Evolutionary conservation across 1,140 invertebrate species (phyloP).

Genomic region (Panagrolaimus sp.): DNA sequence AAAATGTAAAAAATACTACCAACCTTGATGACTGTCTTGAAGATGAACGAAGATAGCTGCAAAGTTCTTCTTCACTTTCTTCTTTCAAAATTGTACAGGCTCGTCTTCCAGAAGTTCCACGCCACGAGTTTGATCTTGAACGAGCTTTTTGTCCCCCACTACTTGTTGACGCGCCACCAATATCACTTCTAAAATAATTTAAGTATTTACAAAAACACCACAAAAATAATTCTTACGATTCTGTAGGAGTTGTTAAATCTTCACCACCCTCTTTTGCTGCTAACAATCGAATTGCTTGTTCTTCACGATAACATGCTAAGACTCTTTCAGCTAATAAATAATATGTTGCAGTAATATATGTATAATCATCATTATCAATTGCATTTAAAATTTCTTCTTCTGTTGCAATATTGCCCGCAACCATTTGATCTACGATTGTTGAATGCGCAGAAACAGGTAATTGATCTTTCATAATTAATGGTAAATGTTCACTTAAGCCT

Average conservation of each 20-base stretch:
- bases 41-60: slow-evolving; percentile 49
- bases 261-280: neutral
- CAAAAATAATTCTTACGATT: too few relatives aligned
- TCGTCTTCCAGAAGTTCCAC: slow-evolving; percentile 30
- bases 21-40: slow-evolving; percentile 57
- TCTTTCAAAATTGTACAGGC: slow-evolving; percentile 57
- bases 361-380: slow-evolving; percentile 89
- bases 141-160: slow-evolving; percentile 20
- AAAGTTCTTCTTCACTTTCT: slow-evolving; percentile 55
- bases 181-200: too few relatives aligned
- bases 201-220: too few relatives aligned
- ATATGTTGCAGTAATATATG: slow-evolving; percentile 96
- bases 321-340: slow-evolving; percentile 90
- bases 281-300: slow-evolving; percentile 37
- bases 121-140: slow-evolving; percentile 46
- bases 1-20: neutral
- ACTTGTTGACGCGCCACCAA: slow-evolving; percentile 8
- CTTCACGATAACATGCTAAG: slow-evolving; percentile 41
- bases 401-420: slow-evolving; percentile 70
- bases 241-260: slow-evolving; percentile 9
- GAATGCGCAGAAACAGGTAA: slow-evolving; percentile 84
- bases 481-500: slow-evolving; percentile 67
- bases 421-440: slow-evolving; percentile 88
- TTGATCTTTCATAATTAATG: slow-evolving; percentile 74
- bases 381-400: slow-evolving; percentile 70